Evolutionary conservation across 2,888 invertebrate species (phyloP).

Genomic region (Liodrosophila aerea): DNA sequence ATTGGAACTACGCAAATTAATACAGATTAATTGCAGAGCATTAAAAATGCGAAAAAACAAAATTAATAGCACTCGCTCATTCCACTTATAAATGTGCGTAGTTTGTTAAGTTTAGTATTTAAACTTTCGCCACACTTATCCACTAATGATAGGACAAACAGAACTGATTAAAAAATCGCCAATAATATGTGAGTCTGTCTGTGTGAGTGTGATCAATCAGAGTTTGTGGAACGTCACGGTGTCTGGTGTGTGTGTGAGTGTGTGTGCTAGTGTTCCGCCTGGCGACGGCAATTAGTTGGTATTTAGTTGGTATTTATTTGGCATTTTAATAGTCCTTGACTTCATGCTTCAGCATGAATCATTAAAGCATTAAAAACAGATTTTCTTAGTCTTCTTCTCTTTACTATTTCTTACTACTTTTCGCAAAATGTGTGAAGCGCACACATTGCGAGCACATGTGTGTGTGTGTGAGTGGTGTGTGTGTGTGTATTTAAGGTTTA

Average conservation of each 20-base stretch:
- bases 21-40: constrained; percentile 1
- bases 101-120: neutral
- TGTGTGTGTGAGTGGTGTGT: constrained; percentile 8
- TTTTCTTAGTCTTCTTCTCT: constrained; percentile 6
- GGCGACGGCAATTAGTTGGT: constrained; percentile 35
- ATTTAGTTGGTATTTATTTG: neutral
- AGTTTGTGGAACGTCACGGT: constrained; percentile 23
- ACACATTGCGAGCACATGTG: neutral
- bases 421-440: constrained; percentile 11
- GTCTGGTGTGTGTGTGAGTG: constrained; percentile 1
- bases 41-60: neutral
- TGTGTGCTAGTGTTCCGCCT: constrained; percentile 45
- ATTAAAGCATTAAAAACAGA: neutral
- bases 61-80: constrained; percentile 8
- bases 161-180: constrained; percentile 42
- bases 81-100: constrained; percentile 7
- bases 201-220: constrained; percentile 40
- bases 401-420: constrained; percentile 25
- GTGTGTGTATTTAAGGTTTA: constrained; percentile 33
- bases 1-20: too few species aligned
- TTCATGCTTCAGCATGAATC: neutral
- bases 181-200: neutral
- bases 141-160: constrained; percentile 36
- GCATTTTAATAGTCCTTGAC: constrained; percentile 24
- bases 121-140: constrained; percentile 45